Base-by-base conservation (phyloP, 1,140 invertebrate species). In the Pogonomyrmex californicus region DNA sequence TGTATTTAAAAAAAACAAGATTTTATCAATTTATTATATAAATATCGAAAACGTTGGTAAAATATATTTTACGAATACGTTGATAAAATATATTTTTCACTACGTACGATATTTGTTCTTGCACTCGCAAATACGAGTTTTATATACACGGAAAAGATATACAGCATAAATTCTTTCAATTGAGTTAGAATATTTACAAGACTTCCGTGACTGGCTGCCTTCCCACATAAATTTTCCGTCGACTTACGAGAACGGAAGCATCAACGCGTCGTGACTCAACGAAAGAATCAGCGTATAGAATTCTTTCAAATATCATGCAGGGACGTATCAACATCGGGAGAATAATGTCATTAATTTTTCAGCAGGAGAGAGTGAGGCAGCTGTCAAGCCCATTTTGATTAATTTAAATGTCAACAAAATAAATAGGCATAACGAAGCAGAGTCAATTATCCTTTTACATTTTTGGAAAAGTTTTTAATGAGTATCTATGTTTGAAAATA, bases 161-260 rank as follows among this genome's bases (percentile, higher is more conserved):
- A n/a, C 2, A 44, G 44, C 14, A 17, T 56, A 47, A 14, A 9
- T 58, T 58, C 7, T 44, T 38, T 83, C 56, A 70, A 75, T 83
- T 68, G 44, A 73, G 44, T 83, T 73, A 41, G 41, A 83, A 63
- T 83, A 75, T 75, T 83, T 73, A 49, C 68, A 73, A 60, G 54
- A 75, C 79, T 73, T 82, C n/a, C 54, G 44, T 83, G 33, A 83
- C 68, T 62, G 60, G 41, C 36, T 44, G 33, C 7, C 33, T 83
- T 83, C 54, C 33, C 56, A 83, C 54, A 75, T 82, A 82, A 82
- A 82, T 83, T 83, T 75, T 75, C 68, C 7, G 79, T 47, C n/a
- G 41, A 56, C 56, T 60, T 60, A 38, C 79, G 33, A 44, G 54
- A 83, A 75, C 54, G 68, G 79, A 83, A 83, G 33, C 79, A 60